Conservation (phyloP, 2,888 invertebrate genomes). For the Perizoma flavofasciatum region DNA sequence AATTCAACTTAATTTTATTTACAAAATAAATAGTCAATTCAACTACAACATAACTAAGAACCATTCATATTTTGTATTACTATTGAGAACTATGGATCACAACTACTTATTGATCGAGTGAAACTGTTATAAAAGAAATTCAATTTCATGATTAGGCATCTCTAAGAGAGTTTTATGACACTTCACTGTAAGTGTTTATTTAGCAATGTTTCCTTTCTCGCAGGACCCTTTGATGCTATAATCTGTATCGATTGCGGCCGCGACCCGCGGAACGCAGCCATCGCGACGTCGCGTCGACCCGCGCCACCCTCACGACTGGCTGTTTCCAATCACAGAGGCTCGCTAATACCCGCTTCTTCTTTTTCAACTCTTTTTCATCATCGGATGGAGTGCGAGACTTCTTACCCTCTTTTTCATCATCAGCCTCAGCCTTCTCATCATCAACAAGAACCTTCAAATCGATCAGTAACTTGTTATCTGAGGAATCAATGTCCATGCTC, state of each 20-base stretch:
- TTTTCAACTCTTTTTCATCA: constrained; percentile 60
- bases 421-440: constrained; percentile 48
- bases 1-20: constrained; percentile 24
- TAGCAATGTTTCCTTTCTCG: constrained; percentile 22
- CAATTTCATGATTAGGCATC: constrained; percentile 19
- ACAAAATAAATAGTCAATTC: constrained; percentile 38
- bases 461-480: constrained; percentile 47
- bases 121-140: constrained; percentile 13
- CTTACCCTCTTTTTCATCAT: constrained; percentile 47
- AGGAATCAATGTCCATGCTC: constrained; percentile 41
- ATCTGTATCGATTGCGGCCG: constrained; percentile 48
- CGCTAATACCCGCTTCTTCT: constrained; percentile 59
- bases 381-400: constrained; percentile 53
- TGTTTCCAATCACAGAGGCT: constrained; percentile 79
- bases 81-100: constrained; percentile 37
- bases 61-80: constrained; percentile 22
- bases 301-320: constrained; percentile 87
- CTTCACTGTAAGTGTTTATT: constrained; percentile 21
- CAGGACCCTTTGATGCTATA: constrained; percentile 50
- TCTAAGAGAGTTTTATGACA: constrained; percentile 16
- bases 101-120: constrained; percentile 34
- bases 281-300: constrained; percentile 78
- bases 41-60: constrained; percentile 28
- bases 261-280: constrained; percentile 64
- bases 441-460: constrained; percentile 56